Percentiles rank a stretch among this genome's conserved stretches.
Evolutionary conservation across 2,113 vertebrate genomes (phyloP).

Genomic region (Lonchura striata): DNA sequence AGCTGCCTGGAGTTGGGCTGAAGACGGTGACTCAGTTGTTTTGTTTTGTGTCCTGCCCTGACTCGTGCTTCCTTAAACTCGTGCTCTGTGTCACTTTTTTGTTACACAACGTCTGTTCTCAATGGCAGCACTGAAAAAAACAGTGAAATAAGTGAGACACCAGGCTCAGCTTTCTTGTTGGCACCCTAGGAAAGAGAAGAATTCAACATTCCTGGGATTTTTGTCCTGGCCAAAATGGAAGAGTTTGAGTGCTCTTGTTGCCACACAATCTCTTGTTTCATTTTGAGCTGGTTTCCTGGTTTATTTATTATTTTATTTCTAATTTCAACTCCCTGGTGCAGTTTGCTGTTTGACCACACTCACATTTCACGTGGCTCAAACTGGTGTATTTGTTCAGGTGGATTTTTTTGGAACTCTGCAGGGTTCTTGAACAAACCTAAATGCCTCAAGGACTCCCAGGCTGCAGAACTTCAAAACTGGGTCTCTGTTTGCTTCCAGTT

Average conservation of each 20-base stretch:
- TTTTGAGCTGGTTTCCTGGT: background rate
- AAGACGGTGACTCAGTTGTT: background rate
- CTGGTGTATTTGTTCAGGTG: background rate
- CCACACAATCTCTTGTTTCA: background rate
- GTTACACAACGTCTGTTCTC: background rate
- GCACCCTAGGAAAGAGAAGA: background rate
- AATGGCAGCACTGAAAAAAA: background rate
- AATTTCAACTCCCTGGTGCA: background rate
- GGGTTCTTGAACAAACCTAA: background rate
- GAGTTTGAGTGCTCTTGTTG: accelerated
- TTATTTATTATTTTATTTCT: background rate
- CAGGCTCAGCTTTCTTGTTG: background rate
- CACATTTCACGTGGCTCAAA: background rate
- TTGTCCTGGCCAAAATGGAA: background rate
- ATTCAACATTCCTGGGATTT: background rate
- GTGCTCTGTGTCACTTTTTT: background rate
- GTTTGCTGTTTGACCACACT: background rate
- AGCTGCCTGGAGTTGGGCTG: background rate
- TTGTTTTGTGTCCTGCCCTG: background rate
- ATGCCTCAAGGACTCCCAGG: background rate
- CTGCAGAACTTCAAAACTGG: background rate
- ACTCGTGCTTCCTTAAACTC: background rate
- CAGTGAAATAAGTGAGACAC: accelerated
- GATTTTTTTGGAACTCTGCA: background rate
- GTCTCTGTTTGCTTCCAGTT: background rate